These are phyloP conservation scores for Falco peregrinus DNA, from an alignment of 2,797 vertebrate species.

Conservation along the genomic window DNA sequence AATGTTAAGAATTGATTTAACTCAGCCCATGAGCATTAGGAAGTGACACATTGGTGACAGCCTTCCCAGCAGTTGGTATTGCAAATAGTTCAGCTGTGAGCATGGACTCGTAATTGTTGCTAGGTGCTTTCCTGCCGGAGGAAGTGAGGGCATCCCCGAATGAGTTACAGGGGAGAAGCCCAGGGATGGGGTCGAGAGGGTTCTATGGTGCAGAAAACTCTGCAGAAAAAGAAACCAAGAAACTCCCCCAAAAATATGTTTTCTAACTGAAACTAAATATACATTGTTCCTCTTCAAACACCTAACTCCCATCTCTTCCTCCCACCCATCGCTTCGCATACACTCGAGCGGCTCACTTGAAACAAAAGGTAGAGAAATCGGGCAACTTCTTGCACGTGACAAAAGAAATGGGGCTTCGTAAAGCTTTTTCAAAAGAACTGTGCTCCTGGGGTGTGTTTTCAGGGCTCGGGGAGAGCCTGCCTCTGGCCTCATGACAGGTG, in stretches of 20 bases:
- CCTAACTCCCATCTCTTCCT: not conserved
- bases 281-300: not conserved
- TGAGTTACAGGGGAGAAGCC: not conserved
- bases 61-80: conserved; percentile 18
- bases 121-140: not conserved
- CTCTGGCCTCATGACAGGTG: not conserved
- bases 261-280: not conserved
- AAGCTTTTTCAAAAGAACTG: not conserved
- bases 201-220: not conserved
- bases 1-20: not conserved
- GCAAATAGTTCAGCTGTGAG: conserved; percentile 43
- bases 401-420: not conserved
- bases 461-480: not conserved
- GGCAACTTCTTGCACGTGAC: not conserved
- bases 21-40: conserved; percentile 13
- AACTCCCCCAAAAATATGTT: not conserved
- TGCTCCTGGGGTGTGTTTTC: not conserved
- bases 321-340: not conserved
- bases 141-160: not conserved
- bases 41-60: conserved; percentile 43
- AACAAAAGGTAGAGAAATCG: not conserved
- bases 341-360: not conserved
- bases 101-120: not conserved
- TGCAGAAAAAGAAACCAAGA: no score
- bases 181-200: accelerated